Evolutionary conservation across 2,797 vertebrate species (phyloP).

Genomic region (Anomalospiza imberbis): DNA sequence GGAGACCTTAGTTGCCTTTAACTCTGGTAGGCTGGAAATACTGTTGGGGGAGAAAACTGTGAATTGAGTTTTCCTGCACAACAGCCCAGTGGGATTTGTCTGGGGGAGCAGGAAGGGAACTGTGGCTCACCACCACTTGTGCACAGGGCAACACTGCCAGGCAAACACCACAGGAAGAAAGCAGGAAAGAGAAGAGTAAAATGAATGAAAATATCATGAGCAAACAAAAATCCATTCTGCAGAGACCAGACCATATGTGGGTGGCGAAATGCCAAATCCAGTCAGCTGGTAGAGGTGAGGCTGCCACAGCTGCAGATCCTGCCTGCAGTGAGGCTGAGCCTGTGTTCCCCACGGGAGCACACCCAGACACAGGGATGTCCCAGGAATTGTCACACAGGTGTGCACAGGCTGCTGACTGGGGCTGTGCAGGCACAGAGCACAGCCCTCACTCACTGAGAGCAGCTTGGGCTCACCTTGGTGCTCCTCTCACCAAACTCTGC

Average conservation of each 20-base stretch:
- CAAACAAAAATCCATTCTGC: neutral
- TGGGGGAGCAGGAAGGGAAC: neutral
- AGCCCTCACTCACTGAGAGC: neutral
- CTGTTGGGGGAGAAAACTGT: neutral
- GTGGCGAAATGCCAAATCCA: neutral
- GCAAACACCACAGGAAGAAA: neutral
- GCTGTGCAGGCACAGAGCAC: neutral
- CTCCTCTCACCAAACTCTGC: neutral
- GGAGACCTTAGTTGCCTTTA: neutral
- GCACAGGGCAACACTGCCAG: neutral
- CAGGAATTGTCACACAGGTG: accelerated
- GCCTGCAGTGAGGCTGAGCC: neutral
- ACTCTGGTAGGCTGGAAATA: neutral
- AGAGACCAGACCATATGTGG: neutral
- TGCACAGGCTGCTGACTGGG: neutral
- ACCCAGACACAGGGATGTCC: accelerated
- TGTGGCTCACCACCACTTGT: neutral
- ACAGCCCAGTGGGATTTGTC: neutral
- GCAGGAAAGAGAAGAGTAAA: neutral
- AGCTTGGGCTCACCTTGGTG: neutral
- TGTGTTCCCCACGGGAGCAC: neutral
- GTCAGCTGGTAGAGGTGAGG: neutral
- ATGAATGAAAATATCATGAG: neutral
- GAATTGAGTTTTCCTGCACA: neutral
- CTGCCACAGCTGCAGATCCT: neutral